Conservation (phyloP, 2,113 vertebrate species). For the Talpa occidentalis region DNA sequence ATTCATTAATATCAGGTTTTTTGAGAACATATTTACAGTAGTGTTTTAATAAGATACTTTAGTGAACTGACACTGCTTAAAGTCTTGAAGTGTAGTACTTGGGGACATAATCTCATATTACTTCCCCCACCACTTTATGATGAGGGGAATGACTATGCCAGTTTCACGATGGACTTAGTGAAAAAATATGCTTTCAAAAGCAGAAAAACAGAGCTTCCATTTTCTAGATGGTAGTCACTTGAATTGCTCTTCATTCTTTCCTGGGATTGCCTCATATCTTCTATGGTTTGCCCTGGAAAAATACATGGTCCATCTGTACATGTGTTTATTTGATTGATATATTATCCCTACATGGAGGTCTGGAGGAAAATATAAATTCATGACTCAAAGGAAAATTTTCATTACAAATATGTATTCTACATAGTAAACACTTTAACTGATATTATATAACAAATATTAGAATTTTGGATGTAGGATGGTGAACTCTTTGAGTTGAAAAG, state of each 20-base stretch:
- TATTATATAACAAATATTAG: not conserved
- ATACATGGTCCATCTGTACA: not conserved
- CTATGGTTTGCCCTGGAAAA: conserved; percentile 45
- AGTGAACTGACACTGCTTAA: not conserved
- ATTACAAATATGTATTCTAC: not conserved
- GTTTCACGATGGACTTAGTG: not conserved
- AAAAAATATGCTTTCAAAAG: not conserved
- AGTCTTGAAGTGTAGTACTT: not conserved
- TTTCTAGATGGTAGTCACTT: not conserved
- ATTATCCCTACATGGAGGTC: not conserved
- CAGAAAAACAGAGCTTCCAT: not conserved
- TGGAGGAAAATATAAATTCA: conserved; percentile 32
- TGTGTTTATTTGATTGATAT: not conserved
- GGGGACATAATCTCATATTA: not conserved
- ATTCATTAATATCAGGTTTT: not conserved
- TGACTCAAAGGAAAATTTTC: conserved; percentile 42
- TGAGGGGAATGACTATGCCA: conserved; percentile 9
- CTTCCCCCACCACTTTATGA: not conserved
- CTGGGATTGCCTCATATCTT: not conserved
- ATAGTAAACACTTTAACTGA: not conserved
- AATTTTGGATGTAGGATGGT: conserved; percentile 31
- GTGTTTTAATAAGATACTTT: conserved; percentile 12
- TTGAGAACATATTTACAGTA: conserved; percentile 35
- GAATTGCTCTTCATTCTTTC: not conserved
- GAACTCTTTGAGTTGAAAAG: conserved; percentile 24